phyloP scores from a whole-genome alignment of 2,888 invertebrate genomes.

The Nephrotoma guestfalica region DNA sequence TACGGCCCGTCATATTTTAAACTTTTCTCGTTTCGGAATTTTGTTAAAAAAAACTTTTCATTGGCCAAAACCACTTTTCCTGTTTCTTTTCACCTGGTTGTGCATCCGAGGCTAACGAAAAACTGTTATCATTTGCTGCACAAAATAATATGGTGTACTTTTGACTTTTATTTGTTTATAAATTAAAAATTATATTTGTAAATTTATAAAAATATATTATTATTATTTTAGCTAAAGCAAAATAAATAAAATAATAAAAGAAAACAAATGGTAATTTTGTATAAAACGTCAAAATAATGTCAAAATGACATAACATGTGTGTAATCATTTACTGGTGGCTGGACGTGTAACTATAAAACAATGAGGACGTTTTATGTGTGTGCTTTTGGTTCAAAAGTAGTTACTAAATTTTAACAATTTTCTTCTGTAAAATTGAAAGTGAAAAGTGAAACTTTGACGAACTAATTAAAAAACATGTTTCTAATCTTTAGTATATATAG shows the following conservation, averaged over 20 bases:
- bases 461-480: too few species aligned
- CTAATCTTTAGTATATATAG: too few species aligned
- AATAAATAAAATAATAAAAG: neutral
- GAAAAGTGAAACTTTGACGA: too few species aligned
- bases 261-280: neutral
- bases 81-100: neutral
- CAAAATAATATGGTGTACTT: neutral
- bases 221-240: neutral
- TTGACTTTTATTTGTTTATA: neutral
- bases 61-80: neutral
- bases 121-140: neutral
- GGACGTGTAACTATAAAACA: neutral
- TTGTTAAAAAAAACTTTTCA: neutral
- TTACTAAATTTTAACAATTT: too few species aligned
- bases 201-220: neutral
- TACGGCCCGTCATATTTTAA: slow-evolving; percentile 21
- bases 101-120: neutral
- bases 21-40: neutral
- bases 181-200: neutral
- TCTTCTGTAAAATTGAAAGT: too few species aligned
- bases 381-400: too few species aligned
- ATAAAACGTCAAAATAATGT: neutral
- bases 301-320: neutral
- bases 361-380: neutral
- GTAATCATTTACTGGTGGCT: neutral